A percentile compares a stretch with the other conserved stretches of the same genome.
Evolutionary conservation across 2,797 vertebrate species (phyloP).

Genomic region (Paguma larvata): DNA sequence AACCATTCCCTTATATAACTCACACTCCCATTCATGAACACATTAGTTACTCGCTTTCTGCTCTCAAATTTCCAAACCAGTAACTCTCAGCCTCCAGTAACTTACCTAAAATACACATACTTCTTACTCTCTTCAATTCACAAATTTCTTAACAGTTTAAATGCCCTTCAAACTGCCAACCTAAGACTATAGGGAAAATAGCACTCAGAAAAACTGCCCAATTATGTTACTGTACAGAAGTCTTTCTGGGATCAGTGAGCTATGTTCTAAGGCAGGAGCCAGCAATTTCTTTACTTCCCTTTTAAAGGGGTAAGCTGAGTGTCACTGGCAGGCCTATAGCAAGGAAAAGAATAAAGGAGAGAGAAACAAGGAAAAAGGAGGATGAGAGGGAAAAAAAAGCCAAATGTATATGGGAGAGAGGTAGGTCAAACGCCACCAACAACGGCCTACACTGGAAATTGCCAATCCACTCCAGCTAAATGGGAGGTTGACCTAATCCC

Average conservation of each 20-base stretch:
- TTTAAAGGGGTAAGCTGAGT: slow-evolving; percentile 51
- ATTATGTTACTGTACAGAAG: slow-evolving; percentile 71
- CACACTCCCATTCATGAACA: slow-evolving; percentile 54
- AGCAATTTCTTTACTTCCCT: slow-evolving; percentile 74
- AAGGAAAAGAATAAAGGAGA: slow-evolving; percentile 52
- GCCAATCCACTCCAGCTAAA: slow-evolving; percentile 51
- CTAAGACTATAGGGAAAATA: slow-evolving; percentile 60
- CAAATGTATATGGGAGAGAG: slow-evolving; percentile 31
- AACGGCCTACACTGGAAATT: slow-evolving; percentile 56
- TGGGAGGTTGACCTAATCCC: slow-evolving; percentile 26
- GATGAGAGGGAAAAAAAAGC: slow-evolving; percentile 6
- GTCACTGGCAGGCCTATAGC: slow-evolving; percentile 53
- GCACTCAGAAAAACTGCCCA: slow-evolving; percentile 45
- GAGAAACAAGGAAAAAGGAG: slow-evolving; percentile 59
- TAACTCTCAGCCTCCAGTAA: slow-evolving; percentile 68
- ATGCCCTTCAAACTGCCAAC: slow-evolving; percentile 65
- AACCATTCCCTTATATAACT: slow-evolving; percentile 43
- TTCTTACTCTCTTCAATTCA: slow-evolving; percentile 78
- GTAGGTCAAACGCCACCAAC: slow-evolving; percentile 64
- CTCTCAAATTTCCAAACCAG: slow-evolving; percentile 71
- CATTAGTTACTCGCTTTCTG: slow-evolving; percentile 60
- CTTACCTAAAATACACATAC: slow-evolving; percentile 77
- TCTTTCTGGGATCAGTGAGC: slow-evolving; percentile 73
- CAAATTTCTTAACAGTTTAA: slow-evolving; percentile 68
- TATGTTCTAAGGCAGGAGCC: slow-evolving; percentile 70